Conservation (phyloP, 2,797 vertebrate genomes). For the Gymnothorax reevesii region DNA sequence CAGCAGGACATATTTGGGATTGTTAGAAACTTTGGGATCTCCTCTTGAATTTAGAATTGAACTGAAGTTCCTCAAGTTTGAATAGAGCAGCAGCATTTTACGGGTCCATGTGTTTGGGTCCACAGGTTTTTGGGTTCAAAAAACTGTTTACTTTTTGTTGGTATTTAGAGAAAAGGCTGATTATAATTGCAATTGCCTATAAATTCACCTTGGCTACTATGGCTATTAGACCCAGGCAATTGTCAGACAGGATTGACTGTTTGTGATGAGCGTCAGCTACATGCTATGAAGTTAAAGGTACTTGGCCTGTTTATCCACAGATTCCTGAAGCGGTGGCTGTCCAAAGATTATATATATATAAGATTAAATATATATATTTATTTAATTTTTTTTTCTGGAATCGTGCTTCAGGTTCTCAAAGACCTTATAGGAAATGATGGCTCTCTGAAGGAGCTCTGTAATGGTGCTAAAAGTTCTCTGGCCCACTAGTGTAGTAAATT, state of each 20-base stretch:
- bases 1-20: too few relatives aligned
- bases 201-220: neutral
- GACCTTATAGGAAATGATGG: neutral
- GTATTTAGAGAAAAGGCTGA: neutral
- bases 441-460: constrained; percentile 7
- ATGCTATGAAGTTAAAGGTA: neutral
- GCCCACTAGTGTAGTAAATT: neutral
- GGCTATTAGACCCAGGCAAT: neutral
- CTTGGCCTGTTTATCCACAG: neutral
- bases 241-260: neutral
- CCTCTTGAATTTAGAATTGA: too few relatives aligned
- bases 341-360: too few relatives aligned
- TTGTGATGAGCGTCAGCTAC: neutral
- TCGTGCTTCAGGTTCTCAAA: too few relatives aligned
- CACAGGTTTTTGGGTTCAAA: too few relatives aligned
- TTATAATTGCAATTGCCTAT: neutral
- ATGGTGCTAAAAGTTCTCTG: neutral
- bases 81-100: too few relatives aligned
- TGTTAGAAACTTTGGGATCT: too few relatives aligned
- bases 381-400: too few relatives aligned
- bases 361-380: too few relatives aligned
- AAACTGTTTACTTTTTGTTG: neutral
- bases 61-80: too few relatives aligned
- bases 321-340: constrained; percentile 3
- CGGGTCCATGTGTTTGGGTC: too few relatives aligned